Percentiles rank a stretch among this genome's conserved stretches.
These are phyloP conservation scores for Dasypus novemcinctus DNA, from an alignment of 2,113 vertebrate genomes.

Conservation along the genomic window DNA sequence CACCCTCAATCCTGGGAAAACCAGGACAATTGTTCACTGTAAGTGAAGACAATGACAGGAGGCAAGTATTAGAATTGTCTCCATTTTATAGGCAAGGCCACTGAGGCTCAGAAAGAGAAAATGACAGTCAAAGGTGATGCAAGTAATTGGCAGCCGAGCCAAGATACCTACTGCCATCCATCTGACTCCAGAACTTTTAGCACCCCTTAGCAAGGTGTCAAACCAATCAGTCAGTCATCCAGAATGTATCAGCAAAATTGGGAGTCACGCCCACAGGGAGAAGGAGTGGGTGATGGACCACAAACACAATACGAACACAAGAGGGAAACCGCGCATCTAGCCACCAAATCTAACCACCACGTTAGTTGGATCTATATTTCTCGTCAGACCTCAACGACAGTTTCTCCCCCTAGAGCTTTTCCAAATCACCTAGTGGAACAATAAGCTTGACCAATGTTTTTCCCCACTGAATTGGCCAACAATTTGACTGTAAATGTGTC, in stretches of 20 bases:
- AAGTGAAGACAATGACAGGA: not conserved
- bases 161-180: not conserved
- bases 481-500: constrained; percentile 43
- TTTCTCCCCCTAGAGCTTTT: not conserved
- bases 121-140: not conserved
- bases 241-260: not conserved
- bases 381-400: not conserved
- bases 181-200: not conserved
- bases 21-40: not conserved
- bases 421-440: not conserved
- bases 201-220: not conserved
- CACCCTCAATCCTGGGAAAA: not conserved
- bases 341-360: not conserved
- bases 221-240: not conserved
- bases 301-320: not conserved
- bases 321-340: not conserved
- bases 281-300: not conserved
- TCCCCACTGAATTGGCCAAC: constrained; percentile 43
- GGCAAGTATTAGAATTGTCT: not conserved
- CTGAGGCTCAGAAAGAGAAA: not conserved
- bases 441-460: constrained; percentile 39
- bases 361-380: not conserved
- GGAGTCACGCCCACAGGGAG: not conserved
- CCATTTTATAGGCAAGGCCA: not conserved
- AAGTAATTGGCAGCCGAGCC: not conserved